These are phyloP conservation scores for Rhorus exstirpatorius DNA, from an alignment of 2,888 invertebrate genomes.

Conservation along the genomic window DNA sequence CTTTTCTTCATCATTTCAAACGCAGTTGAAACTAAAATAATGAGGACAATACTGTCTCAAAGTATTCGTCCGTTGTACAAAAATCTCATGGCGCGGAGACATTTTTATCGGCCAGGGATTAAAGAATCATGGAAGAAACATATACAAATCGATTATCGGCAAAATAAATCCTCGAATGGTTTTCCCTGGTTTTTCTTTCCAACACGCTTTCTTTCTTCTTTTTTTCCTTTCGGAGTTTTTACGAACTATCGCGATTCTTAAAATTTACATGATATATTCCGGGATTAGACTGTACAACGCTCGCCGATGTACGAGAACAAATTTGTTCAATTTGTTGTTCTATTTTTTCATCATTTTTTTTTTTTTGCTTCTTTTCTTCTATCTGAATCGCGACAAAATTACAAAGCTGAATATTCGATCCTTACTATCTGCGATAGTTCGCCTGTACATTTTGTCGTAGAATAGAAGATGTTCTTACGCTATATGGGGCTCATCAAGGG, in stretches of 20 bases:
- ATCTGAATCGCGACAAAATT: neutral
- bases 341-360: neutral
- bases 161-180: constrained; percentile 41
- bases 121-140: constrained; percentile 59
- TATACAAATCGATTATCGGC: constrained; percentile 42
- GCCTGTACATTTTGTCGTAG: constrained; percentile 49
- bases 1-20: constrained; percentile 8
- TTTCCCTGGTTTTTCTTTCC: neutral
- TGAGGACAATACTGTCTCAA: constrained; percentile 64
- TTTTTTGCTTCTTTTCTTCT: neutral
- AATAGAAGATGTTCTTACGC: constrained; percentile 23
- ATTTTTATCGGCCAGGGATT: constrained; percentile 54
- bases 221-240: constrained; percentile 37
- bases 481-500: constrained; percentile 38
- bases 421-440: constrained; percentile 43
- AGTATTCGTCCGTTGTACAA: constrained; percentile 58
- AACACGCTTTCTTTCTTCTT: neutral
- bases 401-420: constrained; percentile 29
- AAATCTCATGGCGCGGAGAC: constrained; percentile 55
- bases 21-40: constrained; percentile 46
- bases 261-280: constrained; percentile 54
- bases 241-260: constrained; percentile 38
- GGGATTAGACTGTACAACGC: constrained; percentile 65
- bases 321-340: constrained; percentile 37
- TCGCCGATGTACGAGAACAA: constrained; percentile 40